These are phyloP conservation scores for Euzophera pinguis DNA, from an alignment of 2,888 invertebrate genomes.

Conservation along the genomic window DNA sequence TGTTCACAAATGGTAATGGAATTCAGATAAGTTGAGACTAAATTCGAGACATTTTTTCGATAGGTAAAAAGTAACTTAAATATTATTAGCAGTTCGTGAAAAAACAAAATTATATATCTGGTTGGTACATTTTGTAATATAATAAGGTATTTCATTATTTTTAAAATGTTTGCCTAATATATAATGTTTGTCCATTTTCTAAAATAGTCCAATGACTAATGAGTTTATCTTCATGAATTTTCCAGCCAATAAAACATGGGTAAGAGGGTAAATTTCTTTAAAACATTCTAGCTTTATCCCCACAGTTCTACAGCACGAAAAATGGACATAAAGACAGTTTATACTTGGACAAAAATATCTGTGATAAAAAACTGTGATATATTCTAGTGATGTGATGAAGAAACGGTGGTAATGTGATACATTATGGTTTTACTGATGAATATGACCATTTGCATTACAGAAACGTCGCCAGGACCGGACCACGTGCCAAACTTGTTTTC, in stretches of 20 bases:
- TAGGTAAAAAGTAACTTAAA: no score
- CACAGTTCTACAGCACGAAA: conserved; percentile 2
- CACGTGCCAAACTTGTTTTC: conserved; percentile 56
- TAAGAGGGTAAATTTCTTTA: not conserved
- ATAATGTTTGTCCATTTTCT: not conserved
- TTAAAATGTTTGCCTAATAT: no score
- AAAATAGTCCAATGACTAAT: not conserved
- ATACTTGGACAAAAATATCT: conserved; percentile 13
- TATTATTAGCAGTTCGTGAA: no score
- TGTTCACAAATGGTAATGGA: not conserved
- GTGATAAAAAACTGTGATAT: conserved; percentile 26
- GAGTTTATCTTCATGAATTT: not conserved
- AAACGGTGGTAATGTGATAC: conserved; percentile 22
- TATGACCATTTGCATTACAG: conserved; percentile 74
- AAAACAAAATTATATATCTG: no score
- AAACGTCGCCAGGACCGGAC: conserved; percentile 49
- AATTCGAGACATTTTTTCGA: no score
- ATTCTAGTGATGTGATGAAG: conserved; percentile 26
- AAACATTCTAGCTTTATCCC: conserved; percentile 8
- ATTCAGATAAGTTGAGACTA: no score
- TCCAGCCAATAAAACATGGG: not conserved
- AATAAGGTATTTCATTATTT: no score
- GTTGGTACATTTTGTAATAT: no score
- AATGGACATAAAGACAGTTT: conserved; percentile 8
- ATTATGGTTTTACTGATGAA: conserved; percentile 48